Conservation (phyloP, 2,888 invertebrate species). For the Amblyjoppa proteus region DNA sequence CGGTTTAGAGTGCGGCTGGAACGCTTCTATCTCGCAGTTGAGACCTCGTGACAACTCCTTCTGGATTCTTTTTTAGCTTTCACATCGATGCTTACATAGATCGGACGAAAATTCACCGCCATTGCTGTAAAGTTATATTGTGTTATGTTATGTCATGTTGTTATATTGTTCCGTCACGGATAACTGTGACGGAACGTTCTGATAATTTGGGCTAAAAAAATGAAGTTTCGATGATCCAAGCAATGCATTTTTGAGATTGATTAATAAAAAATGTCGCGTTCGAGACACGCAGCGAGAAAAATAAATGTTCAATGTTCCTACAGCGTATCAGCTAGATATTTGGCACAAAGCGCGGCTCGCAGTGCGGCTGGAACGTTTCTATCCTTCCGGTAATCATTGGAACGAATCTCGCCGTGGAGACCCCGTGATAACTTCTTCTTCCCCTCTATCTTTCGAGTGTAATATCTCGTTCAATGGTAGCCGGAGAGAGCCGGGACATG, state of each 20-base stretch:
- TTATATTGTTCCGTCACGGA: too few species aligned
- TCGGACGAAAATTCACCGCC: background rate
- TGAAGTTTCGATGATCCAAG: background rate
- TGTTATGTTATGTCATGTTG: too few species aligned
- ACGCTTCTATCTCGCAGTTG: conserved; percentile 46
- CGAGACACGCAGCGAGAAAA: background rate
- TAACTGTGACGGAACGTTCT: background rate
- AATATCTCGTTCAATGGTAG: conserved; percentile 70
- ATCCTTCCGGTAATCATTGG: conserved; percentile 53
- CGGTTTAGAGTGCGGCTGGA: background rate
- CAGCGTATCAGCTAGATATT: background rate
- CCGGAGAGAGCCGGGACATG: conserved; percentile 58
- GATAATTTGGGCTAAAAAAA: conserved; percentile 1
- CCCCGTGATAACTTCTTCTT: conserved; percentile 68
- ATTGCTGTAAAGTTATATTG: background rate
- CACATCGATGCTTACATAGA: conserved; percentile 39
- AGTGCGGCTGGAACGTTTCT: background rate
- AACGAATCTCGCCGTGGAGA: conserved; percentile 60
- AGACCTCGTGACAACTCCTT: conserved; percentile 66
- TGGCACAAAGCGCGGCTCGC: background rate
- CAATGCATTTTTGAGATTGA: background rate
- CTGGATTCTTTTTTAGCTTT: conserved; percentile 42
- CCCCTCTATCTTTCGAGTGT: conserved; percentile 67
- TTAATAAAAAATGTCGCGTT: background rate
- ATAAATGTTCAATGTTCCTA: background rate